These are phyloP conservation scores for Halictus ligatus DNA, from an alignment of 2,888 invertebrate species.

Conservation along the genomic window DNA sequence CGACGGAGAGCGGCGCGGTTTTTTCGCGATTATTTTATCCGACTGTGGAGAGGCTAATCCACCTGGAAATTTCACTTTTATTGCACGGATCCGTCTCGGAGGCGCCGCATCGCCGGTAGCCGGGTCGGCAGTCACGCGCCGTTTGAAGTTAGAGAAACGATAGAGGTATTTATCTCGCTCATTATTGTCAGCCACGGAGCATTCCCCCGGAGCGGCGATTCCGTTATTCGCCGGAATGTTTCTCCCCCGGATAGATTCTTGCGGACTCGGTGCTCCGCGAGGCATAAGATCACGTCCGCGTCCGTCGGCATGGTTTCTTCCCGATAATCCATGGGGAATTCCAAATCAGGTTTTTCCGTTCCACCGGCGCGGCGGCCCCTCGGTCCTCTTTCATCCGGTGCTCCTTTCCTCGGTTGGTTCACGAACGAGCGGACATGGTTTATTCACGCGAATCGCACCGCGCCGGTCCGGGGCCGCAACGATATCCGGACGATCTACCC, in stretches of 20 bases:
- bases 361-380: not conserved
- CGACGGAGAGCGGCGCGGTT: not conserved
- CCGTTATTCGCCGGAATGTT: constrained; percentile 52
- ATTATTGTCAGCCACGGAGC: constrained; percentile 50
- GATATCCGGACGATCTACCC: constrained; percentile 44
- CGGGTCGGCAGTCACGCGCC: constrained; percentile 16
- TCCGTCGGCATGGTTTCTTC: constrained; percentile 53
- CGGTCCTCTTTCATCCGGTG: not conserved
- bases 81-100: not conserved
- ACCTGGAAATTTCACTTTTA: constrained; percentile 37
- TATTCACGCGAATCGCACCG: constrained; percentile 52
- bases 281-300: constrained; percentile 50
- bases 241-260: constrained; percentile 38
- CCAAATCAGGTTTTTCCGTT: constrained; percentile 55
- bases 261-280: constrained; percentile 35
- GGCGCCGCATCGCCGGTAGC: not conserved
- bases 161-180: constrained; percentile 57
- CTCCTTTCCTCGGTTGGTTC: constrained; percentile 1
- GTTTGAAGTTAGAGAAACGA: constrained; percentile 21
- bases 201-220: constrained; percentile 40
- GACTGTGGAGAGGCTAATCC: not conserved
- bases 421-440: constrained; percentile 28
- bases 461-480: not conserved
- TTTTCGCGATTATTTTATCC: not conserved
- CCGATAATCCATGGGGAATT: constrained; percentile 64